phyloP scores from a whole-genome alignment of 2,113 vertebrate species.

The Vidua chalybeata region DNA sequence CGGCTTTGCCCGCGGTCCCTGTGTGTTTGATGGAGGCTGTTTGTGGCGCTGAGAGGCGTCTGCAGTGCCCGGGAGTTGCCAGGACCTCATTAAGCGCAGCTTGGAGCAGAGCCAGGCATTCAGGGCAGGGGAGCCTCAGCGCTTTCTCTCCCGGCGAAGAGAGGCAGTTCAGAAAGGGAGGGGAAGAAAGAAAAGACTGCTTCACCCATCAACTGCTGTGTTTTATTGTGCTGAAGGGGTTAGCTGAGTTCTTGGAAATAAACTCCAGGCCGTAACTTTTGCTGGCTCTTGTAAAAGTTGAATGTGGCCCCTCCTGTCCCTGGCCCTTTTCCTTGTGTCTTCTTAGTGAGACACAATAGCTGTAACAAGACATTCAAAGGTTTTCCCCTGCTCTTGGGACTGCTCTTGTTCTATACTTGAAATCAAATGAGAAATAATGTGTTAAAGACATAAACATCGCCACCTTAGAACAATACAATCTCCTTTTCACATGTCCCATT shows the following conservation, averaged over 20 bases:
- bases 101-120: conserved; percentile 49
- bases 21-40: background rate
- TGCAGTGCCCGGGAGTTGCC: conserved; percentile 49
- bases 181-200: background rate
- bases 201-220: background rate
- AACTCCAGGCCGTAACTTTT: background rate
- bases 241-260: conserved; percentile 35
- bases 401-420: background rate
- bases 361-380: background rate
- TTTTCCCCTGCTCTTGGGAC: background rate
- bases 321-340: background rate
- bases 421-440: background rate
- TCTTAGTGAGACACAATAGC: background rate
- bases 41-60: background rate
- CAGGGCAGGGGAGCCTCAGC: background rate
- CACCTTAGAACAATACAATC: background rate
- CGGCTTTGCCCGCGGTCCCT: background rate
- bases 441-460: fast-evolving
- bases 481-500: background rate
- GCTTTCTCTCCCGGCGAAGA: background rate
- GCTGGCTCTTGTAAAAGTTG: background rate
- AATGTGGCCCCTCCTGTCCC: background rate
- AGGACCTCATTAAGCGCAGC: conserved; percentile 38
- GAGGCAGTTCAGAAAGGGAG: background rate
- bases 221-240: conserved; percentile 24